Evolutionary conservation across 2,797 vertebrate species (phyloP), one percentile per base, ranked within the genome.

Genomic region (Orientallactaga sibirica): DNA sequence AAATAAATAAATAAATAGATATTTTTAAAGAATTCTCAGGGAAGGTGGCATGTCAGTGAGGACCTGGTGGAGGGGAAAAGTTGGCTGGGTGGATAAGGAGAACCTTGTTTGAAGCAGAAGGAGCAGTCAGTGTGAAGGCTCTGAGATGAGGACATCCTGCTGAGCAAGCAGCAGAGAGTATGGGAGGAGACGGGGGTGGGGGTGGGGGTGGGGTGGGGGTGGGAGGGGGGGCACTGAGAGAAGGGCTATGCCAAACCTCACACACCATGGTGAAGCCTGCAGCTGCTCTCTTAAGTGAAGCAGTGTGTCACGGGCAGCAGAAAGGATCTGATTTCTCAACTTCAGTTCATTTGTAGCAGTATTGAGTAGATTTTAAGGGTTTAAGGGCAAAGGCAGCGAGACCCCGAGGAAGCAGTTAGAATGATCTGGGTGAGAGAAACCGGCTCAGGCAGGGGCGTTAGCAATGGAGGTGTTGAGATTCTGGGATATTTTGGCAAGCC

Each of bases 161-260:
- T 41, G n/a, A 48, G 64, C 7, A 68, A 68, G 33, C 19, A 15
- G 5, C 75, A 70, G 29, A 61, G 43, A 67, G 16, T 5, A 2
- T 1, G 3, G 37, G 55, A 78, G 20, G 52, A 14, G 33, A 12
- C 61, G 70, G 66, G 52, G 8, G n/a, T n/a, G n/a, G n/a, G n/a
- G n/a, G n/a, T n/a, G n/a, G n/a, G n/a, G n/a, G n/a, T n/a, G n/a
- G n/a, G n/a, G n/a, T n/a, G n/a, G n/a, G n/a, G n/a, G n/a, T n/a
- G n/a, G n/a, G n/a, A n/a, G 66, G 52, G 8, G 70, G 66, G 52
- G 8, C 9, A 52, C 0, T 1, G 8, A 16, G 2, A 58, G 24
- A 33, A 4, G 4, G 74, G 29, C 5, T 9, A 3, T 1, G 1
- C 2, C 43, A 68, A 37, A 20, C 43, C 20, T 11, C 5, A 9